Evolutionary conservation across 2,888 invertebrate genomes (phyloP), one percentile per base, ranked within the genome.

Genomic region (Drosophila seclusa): DNA sequence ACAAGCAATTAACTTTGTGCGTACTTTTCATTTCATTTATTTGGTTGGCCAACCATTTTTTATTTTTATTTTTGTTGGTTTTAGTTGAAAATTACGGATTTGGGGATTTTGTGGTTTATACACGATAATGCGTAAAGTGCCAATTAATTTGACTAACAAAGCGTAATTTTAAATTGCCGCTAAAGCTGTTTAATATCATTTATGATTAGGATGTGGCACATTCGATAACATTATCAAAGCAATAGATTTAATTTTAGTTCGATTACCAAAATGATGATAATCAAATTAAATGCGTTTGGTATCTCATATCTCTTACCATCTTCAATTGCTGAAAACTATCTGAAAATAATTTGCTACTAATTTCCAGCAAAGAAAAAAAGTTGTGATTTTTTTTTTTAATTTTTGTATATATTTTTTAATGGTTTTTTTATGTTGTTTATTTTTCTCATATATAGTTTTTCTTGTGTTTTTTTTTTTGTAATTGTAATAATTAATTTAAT

Each of bases 401-500:
- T 73, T 83, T 83, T 67, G 63, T 82, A 70, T 84, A 87, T 85
- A 87, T 82, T 89, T 85, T 78, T 65, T 87, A 80, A 77, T 87
- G 64, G 68, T 89, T 87, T 83, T 80, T 70, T 70, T 65, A 73
- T 74, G 67, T 45, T 85, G 73, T 83, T 78, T 76, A 58, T 72
- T 48, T 76, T 65, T 66, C 24, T 73, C 60, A 48, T 80, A 86
- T 90, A 87, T 85, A 74, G 75, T 73, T 83, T 81, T 78, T 74
- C 57, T 83, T 78, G 73, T 27, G 67, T 57, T 55, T 27, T 55
- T 74, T 71, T 27, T 24, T 55, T 75, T 73, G 80, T 86, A 84
- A 80, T 87, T 87, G 89, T 89, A 88, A 78, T 87, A 89, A 86
- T 89, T 85, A 88, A 77, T 82, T 89, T 87, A 87, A 89, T 87